These are phyloP conservation scores for Pyrochroa serraticornis DNA, from an alignment of 2,888 invertebrate species.

Conservation along the genomic window DNA sequence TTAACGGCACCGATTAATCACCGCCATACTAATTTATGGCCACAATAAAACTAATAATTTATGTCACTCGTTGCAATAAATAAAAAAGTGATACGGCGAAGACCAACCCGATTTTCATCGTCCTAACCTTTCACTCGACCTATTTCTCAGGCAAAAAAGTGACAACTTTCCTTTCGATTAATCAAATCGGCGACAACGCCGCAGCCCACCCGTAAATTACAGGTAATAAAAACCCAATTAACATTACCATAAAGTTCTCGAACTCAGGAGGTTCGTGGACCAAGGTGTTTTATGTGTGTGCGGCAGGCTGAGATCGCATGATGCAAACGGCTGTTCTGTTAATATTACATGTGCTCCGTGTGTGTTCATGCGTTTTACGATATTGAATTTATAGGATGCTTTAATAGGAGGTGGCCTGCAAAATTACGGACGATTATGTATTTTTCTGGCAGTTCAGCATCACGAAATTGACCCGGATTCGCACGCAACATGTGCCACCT, in stretches of 20 bases:
- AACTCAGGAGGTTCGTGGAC: constrained; percentile 1
- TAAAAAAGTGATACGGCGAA: too few species aligned
- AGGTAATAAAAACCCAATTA: too few species aligned
- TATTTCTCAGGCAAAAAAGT: too few species aligned
- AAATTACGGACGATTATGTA: constrained; percentile 39
- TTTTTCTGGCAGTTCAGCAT: constrained; percentile 35
- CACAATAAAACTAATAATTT: too few species aligned
- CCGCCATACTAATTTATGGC: too few species aligned
- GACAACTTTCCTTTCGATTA: too few species aligned
- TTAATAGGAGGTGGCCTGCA: constrained; percentile 41
- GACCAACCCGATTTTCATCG: too few species aligned
- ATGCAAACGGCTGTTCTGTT: constrained; percentile 26
- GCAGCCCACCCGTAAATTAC: too few species aligned
- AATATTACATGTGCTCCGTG: constrained; percentile 32
- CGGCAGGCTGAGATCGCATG: constrained; percentile 27
- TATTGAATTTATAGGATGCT: constrained; percentile 37
- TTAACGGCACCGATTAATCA: too few species aligned
- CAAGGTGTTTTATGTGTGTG: constrained; percentile 6
- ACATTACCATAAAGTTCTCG: neutral
- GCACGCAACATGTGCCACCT: constrained; percentile 35
- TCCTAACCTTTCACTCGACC: too few species aligned
- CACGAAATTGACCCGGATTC: constrained; percentile 38
- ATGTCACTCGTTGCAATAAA: too few species aligned
- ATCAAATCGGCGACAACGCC: too few species aligned
- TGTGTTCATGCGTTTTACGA: constrained; percentile 37